phyloP scores from a whole-genome alignment of 2,113 vertebrate genomes.

The Siniperca chuatsi region DNA sequence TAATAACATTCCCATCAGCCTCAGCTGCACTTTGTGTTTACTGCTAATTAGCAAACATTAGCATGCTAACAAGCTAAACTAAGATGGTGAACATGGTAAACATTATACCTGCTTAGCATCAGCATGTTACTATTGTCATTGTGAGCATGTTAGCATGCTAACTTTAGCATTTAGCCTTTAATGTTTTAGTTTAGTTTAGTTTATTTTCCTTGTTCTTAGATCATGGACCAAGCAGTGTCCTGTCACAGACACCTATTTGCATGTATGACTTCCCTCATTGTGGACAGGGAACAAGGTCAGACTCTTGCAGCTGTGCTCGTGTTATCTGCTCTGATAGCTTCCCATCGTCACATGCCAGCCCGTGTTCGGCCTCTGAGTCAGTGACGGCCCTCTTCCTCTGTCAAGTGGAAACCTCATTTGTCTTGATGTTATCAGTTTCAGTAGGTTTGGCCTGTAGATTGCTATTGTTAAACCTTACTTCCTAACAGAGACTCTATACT shows the following conservation, averaged over 20 bases:
- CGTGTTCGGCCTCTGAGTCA: constrained; percentile 17
- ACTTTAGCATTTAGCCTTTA: neutral
- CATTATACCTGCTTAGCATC: no score
- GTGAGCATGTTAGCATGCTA: no score
- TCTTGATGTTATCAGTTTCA: constrained; percentile 19
- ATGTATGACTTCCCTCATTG: constrained; percentile 43
- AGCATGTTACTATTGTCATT: no score
- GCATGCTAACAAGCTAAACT: no score
- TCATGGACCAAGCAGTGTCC: constrained; percentile 13
- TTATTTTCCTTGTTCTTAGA: constrained; percentile 24
- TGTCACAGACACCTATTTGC: constrained; percentile 50
- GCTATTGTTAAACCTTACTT: constrained; percentile 30
- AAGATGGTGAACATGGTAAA: no score
- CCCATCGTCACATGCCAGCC: constrained; percentile 16
- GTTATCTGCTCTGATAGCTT: constrained; percentile 41
- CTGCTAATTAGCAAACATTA: no score
- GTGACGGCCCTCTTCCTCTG: neutral
- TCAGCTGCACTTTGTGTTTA: no score
- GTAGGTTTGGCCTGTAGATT: constrained; percentile 2
- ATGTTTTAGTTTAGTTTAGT: constrained; percentile 13
- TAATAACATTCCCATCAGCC: no score
- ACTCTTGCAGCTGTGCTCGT: constrained; percentile 5
- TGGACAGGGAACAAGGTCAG: constrained; percentile 23
- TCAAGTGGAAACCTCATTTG: constrained; percentile 21
- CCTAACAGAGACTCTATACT: neutral